A percentile compares a stretch with the other conserved stretches of the same genome.
Conservation (phyloP, 2,888 invertebrate species). For the Graphium colonna region DNA sequence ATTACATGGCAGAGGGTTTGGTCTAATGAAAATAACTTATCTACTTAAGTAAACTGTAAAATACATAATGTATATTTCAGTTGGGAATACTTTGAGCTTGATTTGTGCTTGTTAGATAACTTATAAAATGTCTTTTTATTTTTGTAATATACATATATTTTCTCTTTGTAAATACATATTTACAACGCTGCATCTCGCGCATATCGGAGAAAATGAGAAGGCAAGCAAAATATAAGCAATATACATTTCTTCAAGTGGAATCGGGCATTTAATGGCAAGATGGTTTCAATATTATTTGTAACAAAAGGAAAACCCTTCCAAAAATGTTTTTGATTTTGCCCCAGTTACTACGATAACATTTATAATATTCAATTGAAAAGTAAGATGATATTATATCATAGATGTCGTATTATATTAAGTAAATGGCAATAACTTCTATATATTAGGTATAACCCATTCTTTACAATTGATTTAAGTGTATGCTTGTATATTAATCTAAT, state of each 20-base stretch:
- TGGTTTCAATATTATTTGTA: background rate
- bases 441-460: constrained; percentile 7
- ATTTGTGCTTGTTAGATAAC: constrained; percentile 41
- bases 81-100: constrained; percentile 42
- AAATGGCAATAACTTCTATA: constrained; percentile 34
- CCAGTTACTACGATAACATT: background rate
- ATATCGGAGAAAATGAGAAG: constrained; percentile 12
- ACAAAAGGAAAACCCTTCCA: background rate
- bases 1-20: constrained; percentile 71
- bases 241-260: constrained; percentile 11
- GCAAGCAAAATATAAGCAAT: constrained; percentile 16
- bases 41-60: constrained; percentile 35
- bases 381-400: background rate
- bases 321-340: background rate
- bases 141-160: background rate
- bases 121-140: constrained; percentile 43
- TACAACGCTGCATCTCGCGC: constrained; percentile 8
- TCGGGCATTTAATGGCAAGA: constrained; percentile 12
- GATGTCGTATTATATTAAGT: constrained; percentile 22
- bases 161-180: constrained; percentile 35
- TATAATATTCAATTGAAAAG: no score
- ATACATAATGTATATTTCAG: constrained; percentile 32
- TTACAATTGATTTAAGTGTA: constrained; percentile 17
- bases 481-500: constrained; percentile 58
- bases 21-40: constrained; percentile 41